These are phyloP conservation scores for Enteromius radiatus DNA, from an alignment of 2,797 vertebrate species.

Conservation along the genomic window DNA sequence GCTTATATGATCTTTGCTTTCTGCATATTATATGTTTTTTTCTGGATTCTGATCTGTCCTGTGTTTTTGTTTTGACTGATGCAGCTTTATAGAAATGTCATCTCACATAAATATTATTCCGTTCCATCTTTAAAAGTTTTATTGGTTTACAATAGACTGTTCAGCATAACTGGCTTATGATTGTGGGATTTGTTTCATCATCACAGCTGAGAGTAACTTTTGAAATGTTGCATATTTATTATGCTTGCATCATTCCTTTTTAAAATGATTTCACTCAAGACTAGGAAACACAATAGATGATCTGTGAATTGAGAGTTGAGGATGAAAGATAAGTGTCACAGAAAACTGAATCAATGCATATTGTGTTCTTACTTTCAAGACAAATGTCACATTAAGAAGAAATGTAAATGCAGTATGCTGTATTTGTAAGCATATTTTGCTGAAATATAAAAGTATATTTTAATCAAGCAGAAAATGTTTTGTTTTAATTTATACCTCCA, in stretches of 20 bases:
- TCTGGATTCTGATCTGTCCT: neutral
- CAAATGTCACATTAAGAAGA: neutral
- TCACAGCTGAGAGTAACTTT: constrained; percentile 6
- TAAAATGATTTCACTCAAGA: neutral
- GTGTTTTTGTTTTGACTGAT: neutral
- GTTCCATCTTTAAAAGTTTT: neutral
- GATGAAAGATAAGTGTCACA: neutral
- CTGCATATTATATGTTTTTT: constrained; percentile 1
- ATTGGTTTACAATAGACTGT: neutral
- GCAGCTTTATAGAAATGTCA: neutral
- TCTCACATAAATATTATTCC: neutral
- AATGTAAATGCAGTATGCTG: constrained; percentile 67
- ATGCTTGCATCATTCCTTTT: neutral
- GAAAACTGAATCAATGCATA: neutral
- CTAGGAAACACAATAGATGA: constrained; percentile 6
- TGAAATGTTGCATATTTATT: constrained; percentile 26
- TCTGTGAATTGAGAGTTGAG: neutral
- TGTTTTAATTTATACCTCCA: constrained; percentile 5
- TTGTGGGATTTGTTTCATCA: neutral
- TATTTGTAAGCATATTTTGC: constrained; percentile 73
- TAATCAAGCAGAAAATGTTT: constrained; percentile 51
- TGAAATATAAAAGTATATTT: constrained; percentile 74
- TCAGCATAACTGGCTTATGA: neutral
- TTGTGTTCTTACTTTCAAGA: constrained; percentile 23
- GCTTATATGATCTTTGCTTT: constrained; percentile 2